phyloP scores from a whole-genome alignment of 2,888 invertebrate genomes.

The Chrysolina americana region DNA sequence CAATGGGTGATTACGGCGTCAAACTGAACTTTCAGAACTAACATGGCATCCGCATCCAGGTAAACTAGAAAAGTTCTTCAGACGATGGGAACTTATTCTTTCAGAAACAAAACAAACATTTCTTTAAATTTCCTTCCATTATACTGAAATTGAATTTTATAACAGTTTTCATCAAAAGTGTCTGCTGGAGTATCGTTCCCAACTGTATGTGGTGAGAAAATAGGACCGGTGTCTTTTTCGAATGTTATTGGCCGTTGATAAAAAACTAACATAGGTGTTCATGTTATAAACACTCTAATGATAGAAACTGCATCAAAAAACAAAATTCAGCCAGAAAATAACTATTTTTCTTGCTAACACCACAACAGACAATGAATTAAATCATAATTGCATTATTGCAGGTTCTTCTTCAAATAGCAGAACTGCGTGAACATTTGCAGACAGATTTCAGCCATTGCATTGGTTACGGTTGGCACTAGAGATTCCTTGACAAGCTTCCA shows the following conservation, averaged over 20 bases:
- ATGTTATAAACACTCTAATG: not conserved
- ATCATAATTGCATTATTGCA: no score
- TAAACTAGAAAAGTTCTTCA: constrained; percentile 10
- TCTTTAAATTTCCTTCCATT: constrained; percentile 28
- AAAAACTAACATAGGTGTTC: not conserved
- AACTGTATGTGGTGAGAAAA: constrained; percentile 21
- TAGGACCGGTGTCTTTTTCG: not conserved
- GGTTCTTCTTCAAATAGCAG: no score
- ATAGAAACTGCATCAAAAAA: not conserved
- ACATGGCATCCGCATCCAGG: constrained; percentile 1
- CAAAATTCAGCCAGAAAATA: not conserved
- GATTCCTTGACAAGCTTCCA: no score
- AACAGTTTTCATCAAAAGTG: constrained; percentile 29
- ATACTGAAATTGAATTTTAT: constrained; percentile 32
- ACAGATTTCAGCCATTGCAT: no score
- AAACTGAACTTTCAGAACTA: not conserved
- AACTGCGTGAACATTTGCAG: no score
- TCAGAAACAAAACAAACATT: not conserved
- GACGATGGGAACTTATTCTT: not conserved
- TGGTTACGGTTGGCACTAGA: no score
- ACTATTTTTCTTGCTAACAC: not conserved
- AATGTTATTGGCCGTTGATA: no score
- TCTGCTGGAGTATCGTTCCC: not conserved
- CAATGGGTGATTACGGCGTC: constrained; percentile 1
- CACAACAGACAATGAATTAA: not conserved